Evolutionary conservation across 2,888 invertebrate genomes (phyloP).

Genomic region (Zaprionus obscuricornis): DNA sequence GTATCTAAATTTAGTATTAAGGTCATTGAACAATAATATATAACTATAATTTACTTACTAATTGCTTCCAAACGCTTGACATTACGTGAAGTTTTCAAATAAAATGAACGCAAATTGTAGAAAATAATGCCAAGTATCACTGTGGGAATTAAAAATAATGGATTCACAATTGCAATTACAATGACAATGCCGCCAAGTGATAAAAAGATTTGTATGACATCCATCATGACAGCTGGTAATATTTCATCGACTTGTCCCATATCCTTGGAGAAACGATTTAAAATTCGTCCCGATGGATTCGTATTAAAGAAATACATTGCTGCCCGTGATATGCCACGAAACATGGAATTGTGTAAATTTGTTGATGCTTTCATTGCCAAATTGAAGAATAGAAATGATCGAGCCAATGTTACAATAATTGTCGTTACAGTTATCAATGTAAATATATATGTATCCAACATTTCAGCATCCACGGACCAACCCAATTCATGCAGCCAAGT

Average conservation of each 20-base stretch:
- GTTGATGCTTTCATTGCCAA: slow-evolving; percentile 90
- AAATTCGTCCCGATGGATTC: slow-evolving; percentile 91
- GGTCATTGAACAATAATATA: too few relatives aligned
- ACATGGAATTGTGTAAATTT: slow-evolving; percentile 92
- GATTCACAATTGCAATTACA: slow-evolving; percentile 91
- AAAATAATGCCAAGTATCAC: slow-evolving; percentile 89
- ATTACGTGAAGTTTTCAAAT: slow-evolving; percentile 91
- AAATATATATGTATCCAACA: slow-evolving; percentile 84
- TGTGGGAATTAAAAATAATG: slow-evolving; percentile 89
- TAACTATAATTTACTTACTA: slow-evolving; percentile 87
- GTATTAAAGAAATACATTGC: slow-evolving; percentile 94
- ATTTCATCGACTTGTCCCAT: slow-evolving; percentile 86
- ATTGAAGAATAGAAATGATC: slow-evolving; percentile 84
- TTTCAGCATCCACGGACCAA: slow-evolving; percentile 63
- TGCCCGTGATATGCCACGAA: slow-evolving; percentile 90
- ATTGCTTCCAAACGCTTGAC: slow-evolving; percentile 92
- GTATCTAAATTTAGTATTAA: too few relatives aligned
- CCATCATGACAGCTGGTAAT: slow-evolving; percentile 83
- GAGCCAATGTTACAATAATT: slow-evolving; percentile 80
- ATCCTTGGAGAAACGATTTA: slow-evolving; percentile 96
- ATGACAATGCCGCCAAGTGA: slow-evolving; percentile 91
- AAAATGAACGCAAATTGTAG: slow-evolving; percentile 89
- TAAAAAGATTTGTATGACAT: slow-evolving; percentile 89
- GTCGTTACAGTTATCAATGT: slow-evolving; percentile 84
- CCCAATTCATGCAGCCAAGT: slow-evolving; percentile 59